Evolutionary conservation across 2,113 vertebrate genomes (phyloP), one percentile per base, ranked within the genome.

Genomic region (Pleuronectes platessa): DNA sequence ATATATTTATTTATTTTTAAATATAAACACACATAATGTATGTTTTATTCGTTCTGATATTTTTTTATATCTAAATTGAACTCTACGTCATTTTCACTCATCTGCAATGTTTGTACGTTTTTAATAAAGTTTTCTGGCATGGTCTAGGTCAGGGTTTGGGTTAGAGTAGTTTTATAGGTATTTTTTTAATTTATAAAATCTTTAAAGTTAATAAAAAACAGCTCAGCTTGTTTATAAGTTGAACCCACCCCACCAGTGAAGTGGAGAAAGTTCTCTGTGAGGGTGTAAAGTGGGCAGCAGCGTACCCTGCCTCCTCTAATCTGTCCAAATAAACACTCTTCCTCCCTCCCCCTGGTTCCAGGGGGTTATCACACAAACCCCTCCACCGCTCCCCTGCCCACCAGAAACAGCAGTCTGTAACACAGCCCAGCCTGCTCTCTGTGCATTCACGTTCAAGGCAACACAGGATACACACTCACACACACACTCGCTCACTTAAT

Each of bases 241-340:
- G 31, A 31, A 31, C 31, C 31, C 31, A 31, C 31, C 31, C 31
- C 31, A 1, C 6, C 31, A 8, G 31, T 58, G 13, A 80, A 79
- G 49, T 40, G 31, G 73, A 83, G 77, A 91, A 84, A 78, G 78
- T 76, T 76, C 62, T 77, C 55, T 67, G 49, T 11, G 21, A 64
- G 71, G 78, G 79, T 84, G 77, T 76, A 71, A 84, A 73, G 62
- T 78, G 84, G 76, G 65, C 76, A 71, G 74, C 85, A 40, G 14
- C 15, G 20, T 78, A 76, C 72, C 83, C 86, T 73, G 72, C 78
- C 86, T 90, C 66, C 82, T 84, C 71, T 87, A 90, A 89, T 90
- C 89, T 91, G 3, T 83, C 73, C 76, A 92, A 92, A 90, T 90
- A 90, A 88, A 90, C 91, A 88, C 67, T 55, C 63, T 24, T 61